Percentiles rank a stretch among this genome's conserved stretches.
Conservation (phyloP, 1,140 invertebrate genomes). For the Xylocopa sonorina region DNA sequence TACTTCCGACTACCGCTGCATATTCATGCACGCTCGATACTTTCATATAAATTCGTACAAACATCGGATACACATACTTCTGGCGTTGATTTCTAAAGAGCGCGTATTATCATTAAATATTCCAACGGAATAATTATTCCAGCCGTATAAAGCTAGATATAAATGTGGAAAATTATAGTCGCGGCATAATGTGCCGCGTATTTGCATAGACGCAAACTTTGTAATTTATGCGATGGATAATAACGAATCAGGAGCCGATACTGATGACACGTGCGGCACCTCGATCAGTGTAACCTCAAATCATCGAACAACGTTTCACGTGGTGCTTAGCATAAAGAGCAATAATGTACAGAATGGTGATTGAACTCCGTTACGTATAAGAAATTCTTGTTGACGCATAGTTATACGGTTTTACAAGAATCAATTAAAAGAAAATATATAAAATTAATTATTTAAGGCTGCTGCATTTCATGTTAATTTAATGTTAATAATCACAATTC, state of each 20-base stretch:
- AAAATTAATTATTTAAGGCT: too few relatives aligned
- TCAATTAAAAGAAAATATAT: neutral
- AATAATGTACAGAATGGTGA: neutral
- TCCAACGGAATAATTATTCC: neutral
- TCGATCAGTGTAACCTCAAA: neutral
- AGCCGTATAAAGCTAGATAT: neutral
- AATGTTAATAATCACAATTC: too few relatives aligned
- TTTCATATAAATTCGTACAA: neutral
- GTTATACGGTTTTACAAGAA: neutral
- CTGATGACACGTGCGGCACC: neutral
- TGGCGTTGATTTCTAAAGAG: neutral
- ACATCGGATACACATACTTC: neutral
- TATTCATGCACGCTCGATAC: neutral
- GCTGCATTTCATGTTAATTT: too few relatives aligned
- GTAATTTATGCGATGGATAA: neutral
- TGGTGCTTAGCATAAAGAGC: neutral
- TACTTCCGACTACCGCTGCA: too few relatives aligned
- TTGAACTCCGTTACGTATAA: neutral
- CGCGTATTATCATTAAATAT: neutral
- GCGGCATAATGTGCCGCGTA: neutral
- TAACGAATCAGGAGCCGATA: neutral
- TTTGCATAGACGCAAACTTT: neutral
- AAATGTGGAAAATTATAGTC: conserved; percentile 1
- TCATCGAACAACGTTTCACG: neutral
- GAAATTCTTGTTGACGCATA: neutral